These are phyloP conservation scores for Bombycilla garrulus DNA, from an alignment of 2,113 vertebrate species.

Conservation along the genomic window DNA sequence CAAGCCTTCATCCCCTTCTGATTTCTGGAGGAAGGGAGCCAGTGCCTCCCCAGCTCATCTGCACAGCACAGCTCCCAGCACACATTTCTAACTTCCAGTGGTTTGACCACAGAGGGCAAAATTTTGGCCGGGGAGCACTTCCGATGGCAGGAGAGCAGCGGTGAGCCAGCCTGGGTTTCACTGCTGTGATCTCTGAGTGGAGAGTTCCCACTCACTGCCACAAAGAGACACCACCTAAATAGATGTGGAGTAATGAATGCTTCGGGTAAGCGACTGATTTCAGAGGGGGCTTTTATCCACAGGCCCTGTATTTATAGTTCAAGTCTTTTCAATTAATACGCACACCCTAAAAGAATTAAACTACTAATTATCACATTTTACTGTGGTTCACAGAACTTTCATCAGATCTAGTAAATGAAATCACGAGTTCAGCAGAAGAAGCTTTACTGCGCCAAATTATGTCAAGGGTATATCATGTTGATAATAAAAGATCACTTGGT, in stretches of 20 bases:
- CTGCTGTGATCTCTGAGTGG: background rate
- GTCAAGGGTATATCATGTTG: slow-evolving; percentile 47
- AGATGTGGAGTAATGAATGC: slow-evolving; percentile 73
- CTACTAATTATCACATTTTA: slow-evolving; percentile 75
- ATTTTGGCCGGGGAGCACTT: background rate
- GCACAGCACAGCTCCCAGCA: background rate
- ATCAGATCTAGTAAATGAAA: slow-evolving; percentile 70
- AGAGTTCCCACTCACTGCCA: slow-evolving; percentile 12
- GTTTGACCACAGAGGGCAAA: slow-evolving; percentile 5
- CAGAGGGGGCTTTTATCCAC: slow-evolving; percentile 74
- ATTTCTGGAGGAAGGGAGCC: background rate
- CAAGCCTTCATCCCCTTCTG: background rate
- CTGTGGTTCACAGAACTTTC: slow-evolving; percentile 72
- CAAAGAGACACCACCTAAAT: slow-evolving; percentile 57
- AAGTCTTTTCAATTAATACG: slow-evolving; percentile 75
- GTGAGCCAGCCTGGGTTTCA: background rate
- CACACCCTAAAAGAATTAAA: slow-evolving; percentile 74
- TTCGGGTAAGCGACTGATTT: slow-evolving; percentile 67
- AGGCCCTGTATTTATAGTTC: slow-evolving; percentile 73
- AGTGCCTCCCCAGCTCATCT: background rate
- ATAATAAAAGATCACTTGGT: slow-evolving; percentile 52
- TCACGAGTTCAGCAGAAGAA: slow-evolving; percentile 68
- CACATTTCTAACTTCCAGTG: background rate
- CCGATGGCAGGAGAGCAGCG: background rate
- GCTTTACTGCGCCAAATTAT: slow-evolving; percentile 56